Evolutionary conservation across 2,888 invertebrate genomes (phyloP), one percentile per base, ranked within the genome.

Genomic region (Polydrusus pterygomalis): DNA sequence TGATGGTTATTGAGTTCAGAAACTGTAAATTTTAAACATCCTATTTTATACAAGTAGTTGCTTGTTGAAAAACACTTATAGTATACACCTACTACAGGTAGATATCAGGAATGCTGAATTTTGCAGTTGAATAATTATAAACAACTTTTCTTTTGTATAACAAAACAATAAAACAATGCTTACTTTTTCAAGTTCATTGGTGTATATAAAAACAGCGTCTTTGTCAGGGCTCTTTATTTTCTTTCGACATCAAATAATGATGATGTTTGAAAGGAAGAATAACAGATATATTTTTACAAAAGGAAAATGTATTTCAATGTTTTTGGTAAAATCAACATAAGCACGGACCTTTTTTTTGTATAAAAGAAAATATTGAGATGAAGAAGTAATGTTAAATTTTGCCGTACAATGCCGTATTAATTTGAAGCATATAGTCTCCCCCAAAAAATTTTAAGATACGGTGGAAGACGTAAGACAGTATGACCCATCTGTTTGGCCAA

Each of bases 91-190:
- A n/a, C n/a, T n/a, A n/a, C n/a, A n/a, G n/a, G n/a, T n/a, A 25
- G 10, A 13, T 30, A 62, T 30, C 49, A 45, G 56, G 15, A 25
- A 56, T 34, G 56, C 11, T 38, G n/a, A 40, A 38, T 60, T 38
- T 11, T 60, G 38, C 58, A 60, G 17, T 15, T 60, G 58, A 38
- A 60, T 60, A 38, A 60, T 15, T 60, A 40, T n/a, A 38, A 58
- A 10, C 17, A 60, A 34, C 38, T 54, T 54, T 25, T 56, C 58
- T 60, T 17, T 60, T 60, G 18, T 56, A 56, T 17, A 10, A n/a
- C n/a, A n/a, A 38, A 38, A 60, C 56, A 34, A 60, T 11, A 13
- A 51, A 47, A 15, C 47, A 47, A 9, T 25, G 30, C 34, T 10
- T 56, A 34, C 20, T 34, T 30, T 56, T 56, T 34, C 20, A 56